Percentiles rank a stretch among this genome's conserved stretches.
Conservation (phyloP, 2,888 invertebrate species). For the Merodon equestris region DNA sequence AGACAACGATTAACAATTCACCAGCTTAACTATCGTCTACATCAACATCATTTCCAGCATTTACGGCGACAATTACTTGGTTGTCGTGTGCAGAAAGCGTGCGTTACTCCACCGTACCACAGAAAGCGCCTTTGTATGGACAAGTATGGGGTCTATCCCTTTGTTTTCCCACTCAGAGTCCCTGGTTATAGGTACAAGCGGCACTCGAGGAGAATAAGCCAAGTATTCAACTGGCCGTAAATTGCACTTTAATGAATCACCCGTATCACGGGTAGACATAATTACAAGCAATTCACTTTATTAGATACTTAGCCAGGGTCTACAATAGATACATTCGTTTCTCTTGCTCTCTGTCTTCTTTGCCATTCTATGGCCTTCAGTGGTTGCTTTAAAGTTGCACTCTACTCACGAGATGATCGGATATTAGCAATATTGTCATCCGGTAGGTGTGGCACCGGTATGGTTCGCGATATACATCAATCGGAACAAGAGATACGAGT, state of each 20-base stretch:
- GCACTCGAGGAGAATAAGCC: constrained; percentile 3
- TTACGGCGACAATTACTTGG: constrained; percentile 25
- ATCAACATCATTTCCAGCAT: constrained; percentile 13
- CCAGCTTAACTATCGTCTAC: neutral
- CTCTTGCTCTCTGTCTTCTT: neutral
- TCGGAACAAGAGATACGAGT: neutral
- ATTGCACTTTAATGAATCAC: constrained; percentile 55
- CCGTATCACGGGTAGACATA: constrained; percentile 40
- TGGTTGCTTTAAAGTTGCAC: neutral
- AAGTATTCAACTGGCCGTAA: constrained; percentile 33
- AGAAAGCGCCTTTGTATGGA: constrained; percentile 32
- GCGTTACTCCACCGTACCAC: constrained; percentile 30
- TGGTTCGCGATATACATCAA: constrained; percentile 8
- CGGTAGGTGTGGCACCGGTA: neutral
- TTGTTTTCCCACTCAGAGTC: constrained; percentile 21
- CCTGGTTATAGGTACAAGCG: constrained; percentile 7
- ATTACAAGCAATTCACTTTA: constrained; percentile 54
- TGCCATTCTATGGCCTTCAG: neutral
- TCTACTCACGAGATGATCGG: neutral
- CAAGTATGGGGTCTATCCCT: constrained; percentile 10
- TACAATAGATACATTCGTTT: constrained; percentile 23
- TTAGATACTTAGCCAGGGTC: constrained; percentile 28
- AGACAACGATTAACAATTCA: neutral
- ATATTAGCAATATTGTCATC: neutral
- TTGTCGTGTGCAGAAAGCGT: constrained; percentile 64